Conservation (phyloP, 2,888 invertebrate genomes). For the Drosophila anomalipes region DNA sequence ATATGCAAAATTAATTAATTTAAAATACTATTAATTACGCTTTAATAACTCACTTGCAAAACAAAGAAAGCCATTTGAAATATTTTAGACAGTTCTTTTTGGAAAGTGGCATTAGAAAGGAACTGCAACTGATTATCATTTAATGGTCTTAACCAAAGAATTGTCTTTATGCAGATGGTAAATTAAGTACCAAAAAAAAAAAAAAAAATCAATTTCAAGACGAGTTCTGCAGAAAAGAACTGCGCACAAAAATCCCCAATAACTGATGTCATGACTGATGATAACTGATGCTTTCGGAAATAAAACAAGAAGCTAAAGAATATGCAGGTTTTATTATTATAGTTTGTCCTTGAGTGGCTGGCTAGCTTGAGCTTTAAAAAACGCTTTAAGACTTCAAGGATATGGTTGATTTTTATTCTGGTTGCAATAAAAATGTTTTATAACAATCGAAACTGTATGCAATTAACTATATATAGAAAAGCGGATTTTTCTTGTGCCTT, state of each 20-base stretch:
- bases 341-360: constrained; percentile 25
- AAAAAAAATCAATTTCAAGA: not conserved
- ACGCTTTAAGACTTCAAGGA: constrained; percentile 28
- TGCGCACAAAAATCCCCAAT: constrained; percentile 22
- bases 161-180: constrained; percentile 14
- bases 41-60: constrained; percentile 70
- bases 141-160: constrained; percentile 8
- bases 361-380: constrained; percentile 1
- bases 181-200: not conserved
- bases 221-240: constrained; percentile 18
- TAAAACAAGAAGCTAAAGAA: constrained; percentile 1
- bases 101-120: constrained; percentile 47
- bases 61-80: constrained; percentile 68
- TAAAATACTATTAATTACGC: constrained; percentile 76
- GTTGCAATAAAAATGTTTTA: constrained; percentile 38
- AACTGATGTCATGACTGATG: constrained; percentile 42
- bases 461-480: constrained; percentile 42
- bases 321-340: constrained; percentile 10
- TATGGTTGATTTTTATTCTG: not conserved
- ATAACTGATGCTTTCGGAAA: not conserved
- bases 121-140: constrained; percentile 32
- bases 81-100: constrained; percentile 25
- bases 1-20: constrained; percentile 80
- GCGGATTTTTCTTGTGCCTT: constrained; percentile 23
- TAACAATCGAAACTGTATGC: constrained; percentile 27